Evolutionary conservation across 2,113 vertebrate species (phyloP).

Genomic region (Gasterosteus nipponicus): DNA sequence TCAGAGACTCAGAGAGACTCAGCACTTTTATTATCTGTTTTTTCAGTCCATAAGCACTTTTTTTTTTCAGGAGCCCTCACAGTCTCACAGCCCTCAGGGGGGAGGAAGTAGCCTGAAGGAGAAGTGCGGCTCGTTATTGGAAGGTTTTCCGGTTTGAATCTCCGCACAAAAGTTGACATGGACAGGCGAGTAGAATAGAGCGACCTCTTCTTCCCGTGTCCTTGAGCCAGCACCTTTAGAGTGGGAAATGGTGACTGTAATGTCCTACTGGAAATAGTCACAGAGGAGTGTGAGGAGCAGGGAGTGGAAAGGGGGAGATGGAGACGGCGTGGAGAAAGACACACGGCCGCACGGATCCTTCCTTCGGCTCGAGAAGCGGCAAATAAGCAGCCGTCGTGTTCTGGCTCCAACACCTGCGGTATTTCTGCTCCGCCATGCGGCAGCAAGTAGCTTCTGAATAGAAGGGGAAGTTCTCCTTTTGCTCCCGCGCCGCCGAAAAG

Average conservation of each 20-base stretch:
- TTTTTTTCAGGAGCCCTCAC: slow-evolving; percentile 50
- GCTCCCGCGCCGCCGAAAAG: slow-evolving; percentile 34
- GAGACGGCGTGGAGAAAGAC: slow-evolving; percentile 50
- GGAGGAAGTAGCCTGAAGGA: slow-evolving; percentile 31
- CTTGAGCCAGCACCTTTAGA: background rate
- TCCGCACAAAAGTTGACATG: background rate
- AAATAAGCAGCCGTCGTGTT: slow-evolving; percentile 74
- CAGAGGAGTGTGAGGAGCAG: slow-evolving; percentile 2
- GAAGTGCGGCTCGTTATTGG: slow-evolving; percentile 9
- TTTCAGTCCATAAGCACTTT: slow-evolving; percentile 43
- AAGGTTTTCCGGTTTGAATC: slow-evolving; percentile 38
- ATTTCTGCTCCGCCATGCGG: slow-evolving; percentile 58
- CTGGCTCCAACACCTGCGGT: slow-evolving; percentile 67
- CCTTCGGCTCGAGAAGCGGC: slow-evolving; percentile 65
- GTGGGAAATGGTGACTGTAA: background rate
- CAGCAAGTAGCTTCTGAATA: slow-evolving; percentile 55
- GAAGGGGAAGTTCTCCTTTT: slow-evolving; percentile 62
- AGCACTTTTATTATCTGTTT: slow-evolving; percentile 61
- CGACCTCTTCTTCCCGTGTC: background rate
- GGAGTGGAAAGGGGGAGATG: slow-evolving; percentile 26
- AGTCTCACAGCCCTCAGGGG: slow-evolving; percentile 28
- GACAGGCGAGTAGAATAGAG: background rate
- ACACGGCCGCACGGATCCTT: slow-evolving; percentile 53
- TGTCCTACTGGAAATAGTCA: background rate
- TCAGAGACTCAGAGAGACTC: slow-evolving; percentile 51